These are phyloP conservation scores for Philereme vetulata DNA, from an alignment of 2,888 invertebrate species.

Conservation along the genomic window DNA sequence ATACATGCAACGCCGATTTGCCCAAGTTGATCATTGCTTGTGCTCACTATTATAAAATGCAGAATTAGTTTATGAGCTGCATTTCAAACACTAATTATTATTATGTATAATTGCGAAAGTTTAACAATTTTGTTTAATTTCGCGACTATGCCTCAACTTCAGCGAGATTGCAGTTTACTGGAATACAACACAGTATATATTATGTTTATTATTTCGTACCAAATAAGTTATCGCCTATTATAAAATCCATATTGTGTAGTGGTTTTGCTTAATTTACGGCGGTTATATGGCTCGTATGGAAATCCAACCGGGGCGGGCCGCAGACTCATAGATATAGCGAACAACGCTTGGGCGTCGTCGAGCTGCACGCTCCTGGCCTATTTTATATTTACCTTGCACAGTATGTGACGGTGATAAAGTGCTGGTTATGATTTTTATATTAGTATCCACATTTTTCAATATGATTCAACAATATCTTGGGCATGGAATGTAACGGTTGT, in stretches of 20 bases:
- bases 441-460: constrained; percentile 8
- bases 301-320: constrained; percentile 58
- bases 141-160: neutral
- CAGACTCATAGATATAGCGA: constrained; percentile 61
- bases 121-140: no score
- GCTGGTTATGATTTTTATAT: constrained; percentile 23
- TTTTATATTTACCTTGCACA: constrained; percentile 35
- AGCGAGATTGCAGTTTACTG: constrained; percentile 5
- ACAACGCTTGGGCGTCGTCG: constrained; percentile 68
- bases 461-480: neutral
- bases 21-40: no score
- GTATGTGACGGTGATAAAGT: constrained; percentile 25
- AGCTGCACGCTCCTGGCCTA: constrained; percentile 47
- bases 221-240: constrained; percentile 30
- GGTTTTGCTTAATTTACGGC: constrained; percentile 56
- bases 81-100: no score
- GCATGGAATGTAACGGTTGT: no score
- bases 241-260: constrained; percentile 45
- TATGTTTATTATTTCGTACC: constrained; percentile 26
- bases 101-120: neutral
- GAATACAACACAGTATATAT: constrained; percentile 29
- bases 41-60: no score
- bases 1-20: no score
- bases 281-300: constrained; percentile 56
- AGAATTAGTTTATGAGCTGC: no score